Conservation (phyloP, 2,888 invertebrate species). For the Lobophora halterata region DNA sequence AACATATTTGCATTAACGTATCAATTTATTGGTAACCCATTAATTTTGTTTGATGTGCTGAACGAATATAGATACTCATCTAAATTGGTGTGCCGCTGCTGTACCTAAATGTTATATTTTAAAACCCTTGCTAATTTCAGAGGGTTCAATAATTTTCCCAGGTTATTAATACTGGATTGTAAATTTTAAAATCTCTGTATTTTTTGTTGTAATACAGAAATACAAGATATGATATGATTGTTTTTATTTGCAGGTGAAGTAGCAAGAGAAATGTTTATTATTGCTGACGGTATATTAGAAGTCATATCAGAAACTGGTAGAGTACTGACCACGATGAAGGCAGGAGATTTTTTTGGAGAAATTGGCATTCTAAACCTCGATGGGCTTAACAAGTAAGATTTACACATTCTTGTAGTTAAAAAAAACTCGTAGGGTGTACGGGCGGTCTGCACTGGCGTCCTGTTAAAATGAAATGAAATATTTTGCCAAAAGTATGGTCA, state of each 20-base stretch:
- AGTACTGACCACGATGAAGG: slow-evolving; percentile 97
- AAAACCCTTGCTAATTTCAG: too few species aligned
- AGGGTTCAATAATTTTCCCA: too few species aligned
- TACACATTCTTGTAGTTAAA: too few species aligned
- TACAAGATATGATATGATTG: background rate
- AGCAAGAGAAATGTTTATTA: slow-evolving; percentile 98
- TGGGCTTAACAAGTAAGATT: slow-evolving; percentile 93
- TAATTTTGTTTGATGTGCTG: slow-evolving; percentile 1
- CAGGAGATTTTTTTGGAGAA: slow-evolving; percentile 98
- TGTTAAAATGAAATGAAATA: too few species aligned
- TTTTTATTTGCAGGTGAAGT: slow-evolving; percentile 82
- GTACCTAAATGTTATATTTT: background rate
- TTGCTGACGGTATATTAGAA: slow-evolving; percentile 97
- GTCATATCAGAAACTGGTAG: slow-evolving; percentile 96
- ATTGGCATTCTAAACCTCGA: slow-evolving; percentile 98
- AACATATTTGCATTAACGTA: slow-evolving; percentile 10
- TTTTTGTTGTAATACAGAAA: too few species aligned
- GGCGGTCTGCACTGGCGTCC: too few species aligned
- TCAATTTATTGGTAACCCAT: slow-evolving; percentile 15
- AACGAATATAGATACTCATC: slow-evolving; percentile 4
- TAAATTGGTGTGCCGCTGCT: slow-evolving; percentile 5
- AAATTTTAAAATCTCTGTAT: too few species aligned
- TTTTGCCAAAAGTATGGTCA: too few species aligned
- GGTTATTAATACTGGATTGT: too few species aligned
- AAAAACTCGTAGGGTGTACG: too few species aligned